Evolutionary conservation across 2,113 vertebrate genomes (phyloP).

Genomic region (Dolichallabes microphthalmus): DNA sequence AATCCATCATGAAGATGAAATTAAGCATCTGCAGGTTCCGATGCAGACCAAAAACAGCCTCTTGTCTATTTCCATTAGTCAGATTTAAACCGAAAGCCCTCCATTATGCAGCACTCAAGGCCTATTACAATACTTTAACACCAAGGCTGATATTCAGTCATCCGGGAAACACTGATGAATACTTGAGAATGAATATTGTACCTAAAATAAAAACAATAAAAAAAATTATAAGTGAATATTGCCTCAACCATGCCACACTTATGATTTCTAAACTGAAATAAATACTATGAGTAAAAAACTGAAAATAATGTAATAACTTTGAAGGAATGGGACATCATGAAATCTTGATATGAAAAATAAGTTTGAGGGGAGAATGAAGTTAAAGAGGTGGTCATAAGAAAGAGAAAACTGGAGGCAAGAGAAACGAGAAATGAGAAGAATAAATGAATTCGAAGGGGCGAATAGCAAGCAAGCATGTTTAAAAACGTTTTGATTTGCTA

Average conservation of each 20-base stretch:
- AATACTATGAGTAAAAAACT: constrained; percentile 10
- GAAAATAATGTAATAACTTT: constrained; percentile 25
- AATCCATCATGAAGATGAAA: not conserved
- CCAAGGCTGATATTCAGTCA: not conserved
- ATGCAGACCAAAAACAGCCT: not conserved
- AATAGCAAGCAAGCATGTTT: not conserved
- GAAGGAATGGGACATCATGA: constrained; percentile 36
- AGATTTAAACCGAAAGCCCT: not conserved
- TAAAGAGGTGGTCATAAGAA: constrained; percentile 17
- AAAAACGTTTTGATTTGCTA: constrained; percentile 32
- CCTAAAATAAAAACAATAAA: not conserved
- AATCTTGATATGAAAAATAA: constrained; percentile 48
- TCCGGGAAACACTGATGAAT: not conserved
- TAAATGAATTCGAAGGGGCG: constrained; percentile 8
- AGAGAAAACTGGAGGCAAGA: not conserved
- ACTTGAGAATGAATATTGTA: not conserved
- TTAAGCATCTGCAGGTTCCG: not conserved
- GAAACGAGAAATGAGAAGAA: constrained; percentile 18
- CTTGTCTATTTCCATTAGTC: constrained; percentile 7
- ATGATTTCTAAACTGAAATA: constrained; percentile 7
- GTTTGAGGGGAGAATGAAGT: too few species aligned
- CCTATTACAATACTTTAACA: constrained; percentile 11
- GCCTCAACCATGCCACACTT: not conserved
- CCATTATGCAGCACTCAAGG: constrained; percentile 8
- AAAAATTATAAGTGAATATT: not conserved